These are phyloP conservation scores for Dicrurus megarhynchus DNA, from an alignment of 2,113 vertebrate species.

Conservation along the genomic window DNA sequence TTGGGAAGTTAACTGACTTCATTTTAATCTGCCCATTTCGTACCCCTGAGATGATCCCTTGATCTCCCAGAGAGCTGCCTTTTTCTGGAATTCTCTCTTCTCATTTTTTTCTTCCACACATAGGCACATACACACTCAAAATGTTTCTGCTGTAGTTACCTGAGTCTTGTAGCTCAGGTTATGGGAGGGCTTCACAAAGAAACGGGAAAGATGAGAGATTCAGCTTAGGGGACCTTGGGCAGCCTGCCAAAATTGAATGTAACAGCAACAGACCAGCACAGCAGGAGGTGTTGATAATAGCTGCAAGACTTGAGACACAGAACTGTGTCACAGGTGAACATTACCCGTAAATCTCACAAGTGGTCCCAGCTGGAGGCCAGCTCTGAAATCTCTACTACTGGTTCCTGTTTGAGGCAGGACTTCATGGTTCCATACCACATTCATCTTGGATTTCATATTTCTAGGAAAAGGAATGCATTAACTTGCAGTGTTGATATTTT, in stretches of 20 bases:
- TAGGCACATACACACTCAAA: conserved; percentile 5
- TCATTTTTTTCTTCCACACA: conserved; percentile 54
- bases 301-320: neutral
- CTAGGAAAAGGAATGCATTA: neutral
- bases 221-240: conserved; percentile 75
- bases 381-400: neutral
- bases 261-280: neutral
- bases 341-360: neutral
- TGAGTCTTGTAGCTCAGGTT: conserved; percentile 49
- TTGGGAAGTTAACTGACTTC: neutral
- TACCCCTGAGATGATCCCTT: neutral
- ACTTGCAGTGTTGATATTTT: neutral
- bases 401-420: neutral
- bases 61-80: neutral
- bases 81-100: neutral
- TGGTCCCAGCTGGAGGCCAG: neutral
- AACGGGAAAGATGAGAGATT: neutral
- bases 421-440: neutral
- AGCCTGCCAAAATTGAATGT: conserved; percentile 57
- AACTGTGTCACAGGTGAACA: neutral
- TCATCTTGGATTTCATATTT: neutral
- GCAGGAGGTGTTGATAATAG: fast-evolving
- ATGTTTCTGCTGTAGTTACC: conserved; percentile 66
- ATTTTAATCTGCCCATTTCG: neutral
- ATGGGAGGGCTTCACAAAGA: conserved; percentile 66